Evolutionary conservation across 2,797 vertebrate species (phyloP).

Genomic region (Corythornis leucogaster): DNA sequence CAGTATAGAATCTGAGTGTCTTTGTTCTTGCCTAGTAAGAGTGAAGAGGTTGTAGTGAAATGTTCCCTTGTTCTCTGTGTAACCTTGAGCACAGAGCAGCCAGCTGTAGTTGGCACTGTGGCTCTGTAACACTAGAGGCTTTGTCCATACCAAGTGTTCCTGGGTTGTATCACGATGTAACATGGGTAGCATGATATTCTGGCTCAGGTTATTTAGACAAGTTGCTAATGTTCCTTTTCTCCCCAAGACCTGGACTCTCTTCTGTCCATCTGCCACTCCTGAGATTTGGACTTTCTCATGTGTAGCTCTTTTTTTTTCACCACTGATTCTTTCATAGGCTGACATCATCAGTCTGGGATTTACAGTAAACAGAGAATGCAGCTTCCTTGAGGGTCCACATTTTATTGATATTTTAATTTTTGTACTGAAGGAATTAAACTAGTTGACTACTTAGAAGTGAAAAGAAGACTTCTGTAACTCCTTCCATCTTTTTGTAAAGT

Average conservation of each 20-base stretch:
- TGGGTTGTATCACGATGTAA: background rate
- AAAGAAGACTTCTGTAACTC: background rate
- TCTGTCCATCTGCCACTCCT: background rate
- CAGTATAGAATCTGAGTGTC: background rate
- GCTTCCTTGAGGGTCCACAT: background rate
- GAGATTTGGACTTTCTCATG: background rate
- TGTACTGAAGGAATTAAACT: background rate
- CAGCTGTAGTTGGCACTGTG: slow-evolving; percentile 3
- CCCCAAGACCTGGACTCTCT: background rate
- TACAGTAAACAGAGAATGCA: background rate
- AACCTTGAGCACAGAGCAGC: slow-evolving; percentile 27
- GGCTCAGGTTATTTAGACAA: background rate
- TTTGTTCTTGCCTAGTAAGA: slow-evolving; percentile 30
- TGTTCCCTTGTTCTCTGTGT: background rate
- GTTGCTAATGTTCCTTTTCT: background rate
- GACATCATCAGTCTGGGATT: background rate
- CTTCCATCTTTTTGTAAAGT: background rate
- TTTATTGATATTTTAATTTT: background rate
- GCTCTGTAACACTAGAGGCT: background rate
- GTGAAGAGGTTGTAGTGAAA: slow-evolving; percentile 17
- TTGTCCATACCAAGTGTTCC: slow-evolving; percentile 12
- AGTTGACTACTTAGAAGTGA: background rate
- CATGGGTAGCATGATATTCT: background rate
- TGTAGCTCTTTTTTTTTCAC: background rate
- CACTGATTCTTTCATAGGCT: background rate